Base-by-base conservation (phyloP, 2,888 invertebrate genomes). In the Cistogaster globosa region DNA sequence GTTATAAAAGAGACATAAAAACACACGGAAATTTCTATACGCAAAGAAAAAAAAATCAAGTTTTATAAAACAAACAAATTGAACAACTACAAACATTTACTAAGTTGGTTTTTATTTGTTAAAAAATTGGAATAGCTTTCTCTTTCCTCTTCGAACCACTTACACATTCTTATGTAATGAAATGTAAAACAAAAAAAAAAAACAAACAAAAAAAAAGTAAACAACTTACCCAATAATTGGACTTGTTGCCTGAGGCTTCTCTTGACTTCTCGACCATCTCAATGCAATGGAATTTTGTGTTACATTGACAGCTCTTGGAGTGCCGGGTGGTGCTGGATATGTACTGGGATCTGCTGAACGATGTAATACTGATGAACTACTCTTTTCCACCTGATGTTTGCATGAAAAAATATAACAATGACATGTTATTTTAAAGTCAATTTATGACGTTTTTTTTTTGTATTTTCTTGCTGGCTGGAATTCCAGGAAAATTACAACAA, bases 281-380 rank as follows among this genome's bases (percentile, higher is more conserved):
- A 95, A 90, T 42, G 94, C 94, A 65, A 95, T 94, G 87, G 94
- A 94, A 69, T 93, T 94, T 88, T 94, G 94, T 9, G 96, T 96
- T 36, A 94, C 95, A 92, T 94, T 96, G 88, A 94, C 94, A 88
- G 94, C 95, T 92, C 94, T 94, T 83, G 94, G 96, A 88, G 95
- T 94, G 76, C 95, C 94, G 4, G 97, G 97, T 26, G 97, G 94
- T 74, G 95, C 95, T 3, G 97, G 97, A 90, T 95, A 94, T 8
- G 94, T 94, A 77, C 94, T 94, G 55, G 95, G 94, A 92, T 97
- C 96, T 14, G 96, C 95, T 86, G 96, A 95, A 74, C 95, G 94
- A 90, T 96, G 95, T 86, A 96, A 93, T n/a, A 94, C 94, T 80
- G 94, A 93, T 76, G 92, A 90, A 83, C 92, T 90, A 84, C 91